Percentiles rank a stretch among this genome's conserved stretches.
phyloP scores from a whole-genome alignment of 1,140 invertebrate genomes.

The Octopus sinensis region DNA sequence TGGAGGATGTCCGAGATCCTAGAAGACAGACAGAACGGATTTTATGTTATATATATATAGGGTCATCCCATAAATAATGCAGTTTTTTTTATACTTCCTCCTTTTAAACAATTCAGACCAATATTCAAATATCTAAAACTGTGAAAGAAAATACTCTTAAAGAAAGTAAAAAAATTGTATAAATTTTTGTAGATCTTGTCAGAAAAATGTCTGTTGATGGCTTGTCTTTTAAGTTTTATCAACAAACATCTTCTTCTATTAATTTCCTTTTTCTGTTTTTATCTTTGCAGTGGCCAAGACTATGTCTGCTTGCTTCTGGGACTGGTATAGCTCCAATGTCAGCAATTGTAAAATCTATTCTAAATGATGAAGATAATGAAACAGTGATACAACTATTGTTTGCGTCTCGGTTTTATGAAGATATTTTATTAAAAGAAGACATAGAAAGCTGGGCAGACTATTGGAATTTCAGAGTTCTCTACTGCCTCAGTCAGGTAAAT shows the following conservation, averaged over 20 bases:
- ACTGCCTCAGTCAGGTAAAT: conserved; percentile 61
- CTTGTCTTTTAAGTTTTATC: no score
- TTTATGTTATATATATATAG: no score
- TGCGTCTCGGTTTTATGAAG: conserved; percentile 60
- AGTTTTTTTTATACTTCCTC: no score
- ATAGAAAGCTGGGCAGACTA: conserved; percentile 61
- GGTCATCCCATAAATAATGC: no score
- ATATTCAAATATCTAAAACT: no score
- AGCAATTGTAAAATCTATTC: conserved; percentile 63
- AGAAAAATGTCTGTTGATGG: no score
- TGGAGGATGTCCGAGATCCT: no score
- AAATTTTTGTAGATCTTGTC: no score
- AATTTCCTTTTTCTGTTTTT: conserved; percentile 13
- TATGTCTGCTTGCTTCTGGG: conserved; percentile 68
- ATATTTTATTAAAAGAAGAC: conserved; percentile 64
- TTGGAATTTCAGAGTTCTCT: conserved; percentile 69
- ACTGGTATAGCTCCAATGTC: conserved; percentile 70
- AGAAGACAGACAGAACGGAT: no score
- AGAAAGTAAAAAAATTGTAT: no score
- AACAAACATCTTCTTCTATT: not conserved
- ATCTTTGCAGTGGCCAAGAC: conserved; percentile 30
- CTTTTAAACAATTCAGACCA: no score
- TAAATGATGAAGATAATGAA: conserved; percentile 67
- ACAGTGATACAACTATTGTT: conserved; percentile 63
- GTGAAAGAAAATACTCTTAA: no score